Base-by-base conservation (phyloP, 92 coral and sea anemone genomes). In the Metridium senile region DNA sequence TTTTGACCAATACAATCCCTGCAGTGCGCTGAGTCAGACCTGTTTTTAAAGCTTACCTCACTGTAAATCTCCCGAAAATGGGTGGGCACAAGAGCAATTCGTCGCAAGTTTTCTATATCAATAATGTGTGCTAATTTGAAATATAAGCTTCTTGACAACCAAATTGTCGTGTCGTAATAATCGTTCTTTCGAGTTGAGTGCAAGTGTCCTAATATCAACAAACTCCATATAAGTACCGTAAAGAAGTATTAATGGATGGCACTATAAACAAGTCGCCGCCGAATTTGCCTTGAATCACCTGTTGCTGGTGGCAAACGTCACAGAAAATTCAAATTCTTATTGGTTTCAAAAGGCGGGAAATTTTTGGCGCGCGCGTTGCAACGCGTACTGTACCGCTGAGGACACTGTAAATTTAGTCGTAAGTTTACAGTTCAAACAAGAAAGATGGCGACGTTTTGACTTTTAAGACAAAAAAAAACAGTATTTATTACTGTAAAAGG, bases 241-340 rank as follows among this genome's bases (percentile, higher is more conserved):
- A 63, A n/a, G 69, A 16, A n/a, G 9, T 31, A 27, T 54, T 21
- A 19, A 63, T 31, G 39, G 69, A 27, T 28, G 3, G 45, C 69
- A 10, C 9, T 63, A 63, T 63, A 26, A 63, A 63, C 69, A 52
- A 62, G 22, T 1, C 56, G 28, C 53, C 67, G 17, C 49, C 54
- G 68, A 66, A 73, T 73, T 32, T 62, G 18, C 53, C 2, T 29
- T 43, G 9, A 27, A 26, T 49, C 66, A 73, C 78, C 78, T 73
- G 78, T 73, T 73, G 78, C 78, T 73, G 67, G 66, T 58, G 66
- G 68, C 52, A 33, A 31, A 30, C 31, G 52, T 71, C 74, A 54
- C 33, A 21, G 74, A 25, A 58, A 58, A 71, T 27, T 28, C 76
- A 46, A 49, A 16, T 1, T 71, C 18, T 30, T 18, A 71, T 71